Evolutionary conservation across 2,888 invertebrate genomes (phyloP), one percentile per base, ranked within the genome.

Genomic region (Lycia hirtaria): DNA sequence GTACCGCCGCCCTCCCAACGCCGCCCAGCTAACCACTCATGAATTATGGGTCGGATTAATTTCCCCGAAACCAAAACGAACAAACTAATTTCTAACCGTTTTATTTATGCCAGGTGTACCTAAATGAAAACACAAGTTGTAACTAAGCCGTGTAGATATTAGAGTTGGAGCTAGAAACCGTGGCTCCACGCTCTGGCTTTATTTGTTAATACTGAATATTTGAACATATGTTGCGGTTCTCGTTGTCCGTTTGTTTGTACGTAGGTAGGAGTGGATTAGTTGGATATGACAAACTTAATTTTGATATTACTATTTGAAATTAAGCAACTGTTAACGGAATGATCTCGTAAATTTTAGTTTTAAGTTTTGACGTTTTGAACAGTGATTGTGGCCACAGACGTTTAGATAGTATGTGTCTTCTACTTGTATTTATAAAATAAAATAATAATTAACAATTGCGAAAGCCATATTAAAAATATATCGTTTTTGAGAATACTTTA

Each of bases 21-120:
- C 44, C 47, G 10, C 54, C 41, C 43, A 4, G 33, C 66, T 66
- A 65, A 47, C 67, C 66, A 56, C 72, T 63, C 69, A 68, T 75
- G 73, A 76, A 73, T 72, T 71, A 76, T 76, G 68, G 60, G 63
- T 67, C 64, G 71, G 77, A 78, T 78, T 77, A 77, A 76, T 76
- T 75, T 71, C 64, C 65, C 62, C 71, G 71, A 70, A 69, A 69
- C 67, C 57, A 44, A 59, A 45, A 35, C 59, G 64, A 60, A 64
- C 65, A 63, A 64, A 66, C 68, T 67, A 66, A 71, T 65, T 68
- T 55, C 58, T 49, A 59, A 51, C 57, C 24, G 58, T 58, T 65
- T 64, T 59, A 54, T 62, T 49, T 54, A 55, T 45, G 49, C 52
- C 60, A 57, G 40, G 61, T 45, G 58, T 65, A 61, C 55, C 62